These are phyloP conservation scores for Drosophila suboccidentalis DNA, from an alignment of 2,888 invertebrate genomes.

Conservation along the genomic window DNA sequence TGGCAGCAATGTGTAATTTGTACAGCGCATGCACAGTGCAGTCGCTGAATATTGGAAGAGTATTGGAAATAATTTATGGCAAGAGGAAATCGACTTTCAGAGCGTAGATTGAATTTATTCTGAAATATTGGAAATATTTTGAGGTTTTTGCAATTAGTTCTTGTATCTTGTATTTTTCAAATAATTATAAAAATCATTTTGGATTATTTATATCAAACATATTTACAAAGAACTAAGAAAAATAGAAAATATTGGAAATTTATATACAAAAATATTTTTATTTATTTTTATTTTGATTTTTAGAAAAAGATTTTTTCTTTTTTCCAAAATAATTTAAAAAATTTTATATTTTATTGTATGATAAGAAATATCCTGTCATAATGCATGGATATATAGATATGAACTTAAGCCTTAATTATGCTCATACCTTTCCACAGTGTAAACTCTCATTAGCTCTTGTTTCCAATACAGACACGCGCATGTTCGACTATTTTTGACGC, in stretches of 20 bases:
- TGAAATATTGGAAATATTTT: background rate
- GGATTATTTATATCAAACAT: background rate
- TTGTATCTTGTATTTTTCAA: background rate
- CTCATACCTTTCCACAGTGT: slow-evolving; percentile 12
- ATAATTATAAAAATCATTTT: background rate
- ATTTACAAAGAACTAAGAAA: background rate
- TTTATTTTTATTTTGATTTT: too few species aligned
- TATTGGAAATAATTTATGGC: slow-evolving; percentile 4
- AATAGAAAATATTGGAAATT: background rate
- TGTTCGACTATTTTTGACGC: slow-evolving; percentile 79
- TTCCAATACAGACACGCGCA: slow-evolving; percentile 60
- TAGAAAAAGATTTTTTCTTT: background rate
- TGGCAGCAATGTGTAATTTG: slow-evolving; percentile 15
- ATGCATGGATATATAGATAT: background rate
- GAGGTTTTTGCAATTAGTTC: background rate
- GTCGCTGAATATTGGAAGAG: slow-evolving; percentile 64
- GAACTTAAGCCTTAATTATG: slow-evolving; percentile 1
- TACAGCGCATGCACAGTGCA: slow-evolving; percentile 76
- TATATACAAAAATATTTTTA: background rate
- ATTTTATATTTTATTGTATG: background rate
- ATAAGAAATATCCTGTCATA: background rate
- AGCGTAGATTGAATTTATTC: background rate
- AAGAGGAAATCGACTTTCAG: background rate
- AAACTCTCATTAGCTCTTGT: slow-evolving; percentile 17
- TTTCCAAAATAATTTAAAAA: background rate